Percentiles rank a stretch among this genome's conserved stretches.
Evolutionary conservation across 2,888 invertebrate species (phyloP).

Genomic region (Diaprepes abbreviatus): DNA sequence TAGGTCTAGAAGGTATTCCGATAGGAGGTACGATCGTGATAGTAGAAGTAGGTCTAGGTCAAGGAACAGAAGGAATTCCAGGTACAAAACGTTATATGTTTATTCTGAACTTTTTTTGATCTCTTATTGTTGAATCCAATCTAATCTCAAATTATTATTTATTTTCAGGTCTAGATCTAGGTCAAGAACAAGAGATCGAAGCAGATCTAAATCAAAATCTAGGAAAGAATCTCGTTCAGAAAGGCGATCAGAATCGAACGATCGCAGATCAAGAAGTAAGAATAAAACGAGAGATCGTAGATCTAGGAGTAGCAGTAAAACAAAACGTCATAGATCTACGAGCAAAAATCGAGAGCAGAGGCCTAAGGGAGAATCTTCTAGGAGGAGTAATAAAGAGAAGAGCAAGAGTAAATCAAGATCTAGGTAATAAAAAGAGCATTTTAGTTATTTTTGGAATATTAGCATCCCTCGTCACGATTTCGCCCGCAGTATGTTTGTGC

Average conservation of each 20-base stretch:
- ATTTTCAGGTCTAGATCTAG: slow-evolving; percentile 46
- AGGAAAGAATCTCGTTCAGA: slow-evolving; percentile 30
- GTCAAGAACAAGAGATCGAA: slow-evolving; percentile 49
- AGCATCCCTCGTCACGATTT: no score
- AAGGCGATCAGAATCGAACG: slow-evolving; percentile 1
- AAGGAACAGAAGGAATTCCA: slow-evolving; percentile 41
- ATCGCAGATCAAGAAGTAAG: slow-evolving; percentile 20
- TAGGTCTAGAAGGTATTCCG: slow-evolving; percentile 61
- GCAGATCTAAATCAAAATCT: slow-evolving; percentile 43
- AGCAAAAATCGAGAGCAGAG: background rate
- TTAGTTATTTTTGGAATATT: no score
- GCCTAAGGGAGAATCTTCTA: background rate
- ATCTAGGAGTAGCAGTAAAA: slow-evolving; percentile 35
- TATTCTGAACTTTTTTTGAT: no score
- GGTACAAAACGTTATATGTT: no score
- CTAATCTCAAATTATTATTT: no score
- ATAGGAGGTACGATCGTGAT: slow-evolving; percentile 44
- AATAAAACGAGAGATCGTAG: slow-evolving; percentile 11
- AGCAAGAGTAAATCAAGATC: slow-evolving; percentile 38
- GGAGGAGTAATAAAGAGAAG: background rate
- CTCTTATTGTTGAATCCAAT: no score
- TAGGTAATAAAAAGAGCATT: no score
- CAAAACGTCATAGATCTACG: slow-evolving; percentile 9
- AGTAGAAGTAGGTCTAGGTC: slow-evolving; percentile 37
- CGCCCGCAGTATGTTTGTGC: no score